Conservation (phyloP, 2,113 vertebrate genomes). For the Greenwoodochromis staneri region DNA sequence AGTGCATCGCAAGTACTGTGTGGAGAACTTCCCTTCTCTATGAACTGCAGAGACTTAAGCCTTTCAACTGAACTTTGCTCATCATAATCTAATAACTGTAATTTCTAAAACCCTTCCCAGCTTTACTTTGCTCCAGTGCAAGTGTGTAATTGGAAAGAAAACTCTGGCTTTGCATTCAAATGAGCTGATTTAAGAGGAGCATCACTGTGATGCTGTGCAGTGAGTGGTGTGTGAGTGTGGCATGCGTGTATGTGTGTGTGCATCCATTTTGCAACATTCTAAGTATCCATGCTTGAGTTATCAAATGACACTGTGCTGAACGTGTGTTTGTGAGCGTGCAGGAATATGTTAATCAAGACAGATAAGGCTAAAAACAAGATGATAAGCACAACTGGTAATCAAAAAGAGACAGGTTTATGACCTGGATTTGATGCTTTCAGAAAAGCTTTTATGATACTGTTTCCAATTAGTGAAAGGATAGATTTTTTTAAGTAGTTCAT, state of each 20-base stretch:
- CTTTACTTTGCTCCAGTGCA: slow-evolving; percentile 52
- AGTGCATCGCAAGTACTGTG: slow-evolving; percentile 11
- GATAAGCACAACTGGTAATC: not conserved
- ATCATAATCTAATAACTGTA: slow-evolving; percentile 58
- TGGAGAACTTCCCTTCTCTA: slow-evolving; percentile 18
- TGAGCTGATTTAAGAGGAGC: slow-evolving; percentile 39
- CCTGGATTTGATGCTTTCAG: not conserved
- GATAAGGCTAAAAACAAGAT: not conserved
- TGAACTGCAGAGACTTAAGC: slow-evolving; percentile 36
- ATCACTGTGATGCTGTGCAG: not conserved
- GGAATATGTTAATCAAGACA: not conserved
- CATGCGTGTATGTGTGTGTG: not conserved
- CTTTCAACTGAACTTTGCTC: slow-evolving; percentile 47
- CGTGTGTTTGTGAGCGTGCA: not conserved
- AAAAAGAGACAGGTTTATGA: not conserved
- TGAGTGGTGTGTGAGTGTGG: not conserved
- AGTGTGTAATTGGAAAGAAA: slow-evolving; percentile 59
- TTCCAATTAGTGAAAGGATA: not conserved
- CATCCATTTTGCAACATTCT: not conserved
- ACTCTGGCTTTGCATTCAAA: slow-evolving; percentile 55
- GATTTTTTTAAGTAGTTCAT: not conserved
- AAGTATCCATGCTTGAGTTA: not conserved
- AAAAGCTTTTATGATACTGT: not conserved
- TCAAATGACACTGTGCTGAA: not conserved
- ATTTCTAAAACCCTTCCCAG: slow-evolving; percentile 47